Evolutionary conservation across 1,140 invertebrate species (phyloP).

Genomic region (Mamestra configurata): DNA sequence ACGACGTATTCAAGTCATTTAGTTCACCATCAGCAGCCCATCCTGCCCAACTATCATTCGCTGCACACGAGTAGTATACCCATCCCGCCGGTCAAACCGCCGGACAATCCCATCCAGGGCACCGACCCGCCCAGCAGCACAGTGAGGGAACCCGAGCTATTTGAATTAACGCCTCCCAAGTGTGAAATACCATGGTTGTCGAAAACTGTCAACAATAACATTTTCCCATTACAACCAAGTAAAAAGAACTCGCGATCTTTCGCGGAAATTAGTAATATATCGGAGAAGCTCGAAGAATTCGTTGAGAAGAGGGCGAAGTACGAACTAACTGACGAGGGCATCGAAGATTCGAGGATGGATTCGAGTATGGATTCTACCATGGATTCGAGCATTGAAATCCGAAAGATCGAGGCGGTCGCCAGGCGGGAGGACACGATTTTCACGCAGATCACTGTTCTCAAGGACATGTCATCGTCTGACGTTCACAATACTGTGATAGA

Average conservation of each 20-base stretch:
- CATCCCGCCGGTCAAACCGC: slow-evolving; percentile 83
- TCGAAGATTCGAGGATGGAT: slow-evolving; percentile 54
- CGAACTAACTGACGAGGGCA: slow-evolving; percentile 55
- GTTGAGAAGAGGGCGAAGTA: slow-evolving; percentile 55
- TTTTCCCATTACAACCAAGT: slow-evolving; percentile 80
- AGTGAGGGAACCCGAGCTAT: slow-evolving; percentile 78
- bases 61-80: slow-evolving; percentile 84
- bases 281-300: slow-evolving; percentile 73
- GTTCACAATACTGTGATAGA: slow-evolving; percentile 84
- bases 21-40: slow-evolving; percentile 75
- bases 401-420: slow-evolving; percentile 80
- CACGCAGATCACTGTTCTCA: slow-evolving; percentile 84
- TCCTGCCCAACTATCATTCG: slow-evolving; percentile 75
- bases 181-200: slow-evolving; percentile 86
- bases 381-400: slow-evolving; percentile 62
- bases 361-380: slow-evolving; percentile 53
- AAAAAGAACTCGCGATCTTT: slow-evolving; percentile 82
- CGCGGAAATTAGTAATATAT: slow-evolving; percentile 80
- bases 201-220: slow-evolving; percentile 86
- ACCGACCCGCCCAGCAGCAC: slow-evolving; percentile 84
- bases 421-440: slow-evolving; percentile 82
- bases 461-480: slow-evolving; percentile 82
- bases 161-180: slow-evolving; percentile 72
- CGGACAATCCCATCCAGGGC: slow-evolving; percentile 83
- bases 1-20: slow-evolving; percentile 78